A percentile compares a stretch with the other conserved stretches of the same genome.
These are phyloP conservation scores for Euphonia xanthogaster DNA, from an alignment of 2,797 vertebrate genomes.

Conservation along the genomic window DNA sequence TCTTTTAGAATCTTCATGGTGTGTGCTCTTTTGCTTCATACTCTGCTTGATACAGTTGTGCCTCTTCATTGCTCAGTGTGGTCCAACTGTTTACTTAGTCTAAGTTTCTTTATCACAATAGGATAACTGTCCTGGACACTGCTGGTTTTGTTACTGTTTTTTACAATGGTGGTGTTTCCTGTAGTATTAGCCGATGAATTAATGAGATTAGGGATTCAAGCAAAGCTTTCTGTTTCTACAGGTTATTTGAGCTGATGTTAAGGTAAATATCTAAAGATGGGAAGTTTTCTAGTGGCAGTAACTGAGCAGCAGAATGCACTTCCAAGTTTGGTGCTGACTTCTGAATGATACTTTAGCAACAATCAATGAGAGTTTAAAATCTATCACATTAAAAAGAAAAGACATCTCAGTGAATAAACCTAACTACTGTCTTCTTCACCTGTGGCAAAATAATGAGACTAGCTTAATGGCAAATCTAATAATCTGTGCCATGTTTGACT, in stretches of 20 bases:
- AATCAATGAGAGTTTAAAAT: background rate
- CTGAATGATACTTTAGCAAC: background rate
- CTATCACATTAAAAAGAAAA: background rate
- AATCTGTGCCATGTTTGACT: background rate
- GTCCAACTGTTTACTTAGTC: background rate
- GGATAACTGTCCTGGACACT: background rate
- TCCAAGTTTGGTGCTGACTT: background rate
- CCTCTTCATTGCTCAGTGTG: background rate
- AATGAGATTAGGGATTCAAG: background rate
- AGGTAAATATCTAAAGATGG: background rate
- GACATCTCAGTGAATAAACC: background rate
- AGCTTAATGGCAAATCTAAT: background rate
- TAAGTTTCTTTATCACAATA: background rate
- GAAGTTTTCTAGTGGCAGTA: background rate
- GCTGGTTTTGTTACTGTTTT: background rate
- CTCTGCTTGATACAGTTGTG: background rate
- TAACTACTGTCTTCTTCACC: background rate
- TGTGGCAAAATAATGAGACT: background rate
- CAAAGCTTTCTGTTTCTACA: background rate
- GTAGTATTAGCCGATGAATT: background rate
- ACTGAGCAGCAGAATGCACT: background rate
- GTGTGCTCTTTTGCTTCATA: background rate
- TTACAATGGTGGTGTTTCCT: background rate
- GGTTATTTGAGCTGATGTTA: background rate
- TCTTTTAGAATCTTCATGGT: background rate